Evolutionary conservation across 2,113 vertebrate genomes (phyloP).

Genomic region (Thunnus maccoyii): DNA sequence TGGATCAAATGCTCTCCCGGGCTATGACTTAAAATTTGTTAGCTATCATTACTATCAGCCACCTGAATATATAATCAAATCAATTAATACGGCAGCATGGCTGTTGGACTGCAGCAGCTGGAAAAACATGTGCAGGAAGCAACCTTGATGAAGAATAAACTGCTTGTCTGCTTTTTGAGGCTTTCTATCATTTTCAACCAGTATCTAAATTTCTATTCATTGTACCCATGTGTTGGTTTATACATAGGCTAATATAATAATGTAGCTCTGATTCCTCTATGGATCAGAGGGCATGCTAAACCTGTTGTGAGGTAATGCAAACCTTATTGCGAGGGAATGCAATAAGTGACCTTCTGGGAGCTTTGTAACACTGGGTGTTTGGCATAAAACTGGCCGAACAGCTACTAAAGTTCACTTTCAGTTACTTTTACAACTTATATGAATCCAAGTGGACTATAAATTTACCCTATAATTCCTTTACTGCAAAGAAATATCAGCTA

Average conservation of each 20-base stretch:
- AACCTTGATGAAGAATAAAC: constrained; percentile 16
- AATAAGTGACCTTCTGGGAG: too few species aligned
- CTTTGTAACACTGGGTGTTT: too few species aligned
- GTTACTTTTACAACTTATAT: background rate
- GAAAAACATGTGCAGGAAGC: constrained; percentile 27
- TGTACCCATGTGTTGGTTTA: background rate
- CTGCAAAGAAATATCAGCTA: background rate
- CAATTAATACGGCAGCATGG: constrained; percentile 32
- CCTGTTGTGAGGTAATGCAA: too few species aligned
- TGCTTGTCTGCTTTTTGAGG: background rate
- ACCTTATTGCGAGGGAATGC: too few species aligned
- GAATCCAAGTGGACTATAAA: too few species aligned
- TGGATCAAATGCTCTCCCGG: constrained; percentile 44
- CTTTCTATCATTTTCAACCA: constrained; percentile 9
- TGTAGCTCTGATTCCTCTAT: too few species aligned
- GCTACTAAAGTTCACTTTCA: background rate
- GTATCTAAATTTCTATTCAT: background rate
- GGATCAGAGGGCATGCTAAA: too few species aligned
- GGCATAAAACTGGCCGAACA: too few species aligned
- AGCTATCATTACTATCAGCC: constrained; percentile 24
- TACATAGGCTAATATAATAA: too few species aligned
- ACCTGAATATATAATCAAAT: constrained; percentile 47
- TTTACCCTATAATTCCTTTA: background rate
- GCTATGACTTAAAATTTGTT: constrained; percentile 19
- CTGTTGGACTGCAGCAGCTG: constrained; percentile 4